Percentiles rank a stretch among this genome's conserved stretches.
Evolutionary conservation across 2,113 vertebrate species (phyloP).

Genomic region (Pelecanoides urinatrix): DNA sequence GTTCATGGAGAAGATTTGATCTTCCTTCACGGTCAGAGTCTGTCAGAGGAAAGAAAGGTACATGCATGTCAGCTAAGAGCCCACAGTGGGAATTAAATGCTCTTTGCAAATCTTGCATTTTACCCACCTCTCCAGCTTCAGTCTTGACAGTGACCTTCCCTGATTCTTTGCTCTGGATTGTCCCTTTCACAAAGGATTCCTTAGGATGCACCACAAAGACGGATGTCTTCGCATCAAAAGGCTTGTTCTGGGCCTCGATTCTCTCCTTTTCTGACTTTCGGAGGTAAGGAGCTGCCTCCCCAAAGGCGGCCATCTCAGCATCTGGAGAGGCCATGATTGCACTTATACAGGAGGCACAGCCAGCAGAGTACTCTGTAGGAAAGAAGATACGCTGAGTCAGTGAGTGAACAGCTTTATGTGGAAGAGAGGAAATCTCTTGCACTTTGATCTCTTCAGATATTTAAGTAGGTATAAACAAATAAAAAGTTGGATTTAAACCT

Average conservation of each 20-base stretch:
- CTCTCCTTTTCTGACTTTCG: constrained; percentile 80
- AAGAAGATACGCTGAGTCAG: not conserved
- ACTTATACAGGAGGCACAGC: not conserved
- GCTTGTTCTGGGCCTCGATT: constrained; percentile 76
- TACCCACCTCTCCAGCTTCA: constrained; percentile 76
- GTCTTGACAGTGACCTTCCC: constrained; percentile 73
- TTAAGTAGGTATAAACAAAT: not conserved
- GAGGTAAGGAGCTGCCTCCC: constrained; percentile 78
- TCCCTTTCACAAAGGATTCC: constrained; percentile 71
- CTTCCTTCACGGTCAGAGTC: too few species aligned
- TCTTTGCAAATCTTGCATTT: not conserved
- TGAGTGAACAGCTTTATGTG: not conserved
- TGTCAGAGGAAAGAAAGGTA: not conserved
- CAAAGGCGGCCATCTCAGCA: constrained; percentile 82
- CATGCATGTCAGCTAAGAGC: not conserved
- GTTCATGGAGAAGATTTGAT: constrained; percentile 12
- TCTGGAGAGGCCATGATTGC: constrained; percentile 72
- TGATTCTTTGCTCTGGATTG: constrained; percentile 60
- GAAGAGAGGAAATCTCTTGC: not conserved
- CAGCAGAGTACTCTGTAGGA: not conserved
- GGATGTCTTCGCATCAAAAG: constrained; percentile 86
- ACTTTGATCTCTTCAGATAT: not conserved
- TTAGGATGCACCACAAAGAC: constrained; percentile 76
- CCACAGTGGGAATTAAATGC: not conserved
- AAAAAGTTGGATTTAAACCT: not conserved